Conservation (phyloP, 1,140 invertebrate species). For the Hyphantria cunea region DNA sequence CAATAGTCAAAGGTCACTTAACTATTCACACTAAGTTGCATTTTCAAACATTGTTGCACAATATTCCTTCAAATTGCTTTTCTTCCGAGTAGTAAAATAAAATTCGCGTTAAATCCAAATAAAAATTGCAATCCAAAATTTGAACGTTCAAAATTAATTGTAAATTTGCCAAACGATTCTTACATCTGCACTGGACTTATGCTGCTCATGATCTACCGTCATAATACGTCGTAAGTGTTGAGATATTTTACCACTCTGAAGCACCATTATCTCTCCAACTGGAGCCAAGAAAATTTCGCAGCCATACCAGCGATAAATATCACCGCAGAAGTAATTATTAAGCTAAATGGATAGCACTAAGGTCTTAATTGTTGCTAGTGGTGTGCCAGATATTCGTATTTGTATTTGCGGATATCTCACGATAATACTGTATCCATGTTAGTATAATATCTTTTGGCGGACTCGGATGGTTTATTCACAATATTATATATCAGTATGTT, state of each 20-base stretch:
- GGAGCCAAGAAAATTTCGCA: constrained; percentile 36
- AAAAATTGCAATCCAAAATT: not conserved
- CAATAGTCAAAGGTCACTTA: not conserved
- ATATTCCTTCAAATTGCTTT: too few relatives aligned
- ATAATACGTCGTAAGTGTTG: constrained; percentile 28
- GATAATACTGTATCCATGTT: too few relatives aligned
- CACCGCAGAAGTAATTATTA: constrained; percentile 32
- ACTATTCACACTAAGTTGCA: too few relatives aligned
- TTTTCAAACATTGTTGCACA: too few relatives aligned
- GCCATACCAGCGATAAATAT: constrained; percentile 29
- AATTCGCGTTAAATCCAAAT: too few relatives aligned
- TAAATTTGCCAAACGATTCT: constrained; percentile 18
- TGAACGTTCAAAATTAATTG: constrained; percentile 15
- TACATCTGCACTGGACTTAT: constrained; percentile 13
- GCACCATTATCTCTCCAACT: constrained; percentile 22
- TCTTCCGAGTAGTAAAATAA: too few relatives aligned
- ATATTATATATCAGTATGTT: too few relatives aligned
- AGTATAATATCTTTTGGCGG: too few relatives aligned
- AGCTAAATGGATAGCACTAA: constrained; percentile 25
- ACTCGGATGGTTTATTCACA: too few relatives aligned
- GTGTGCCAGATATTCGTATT: too few relatives aligned
- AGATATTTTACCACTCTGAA: constrained; percentile 29
- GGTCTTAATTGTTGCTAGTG: constrained; percentile 32
- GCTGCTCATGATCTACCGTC: constrained; percentile 19
- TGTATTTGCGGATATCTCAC: too few relatives aligned